Evolutionary conservation across 2,797 vertebrate genomes (phyloP).

Genomic region (Denticeps clupeoides): DNA sequence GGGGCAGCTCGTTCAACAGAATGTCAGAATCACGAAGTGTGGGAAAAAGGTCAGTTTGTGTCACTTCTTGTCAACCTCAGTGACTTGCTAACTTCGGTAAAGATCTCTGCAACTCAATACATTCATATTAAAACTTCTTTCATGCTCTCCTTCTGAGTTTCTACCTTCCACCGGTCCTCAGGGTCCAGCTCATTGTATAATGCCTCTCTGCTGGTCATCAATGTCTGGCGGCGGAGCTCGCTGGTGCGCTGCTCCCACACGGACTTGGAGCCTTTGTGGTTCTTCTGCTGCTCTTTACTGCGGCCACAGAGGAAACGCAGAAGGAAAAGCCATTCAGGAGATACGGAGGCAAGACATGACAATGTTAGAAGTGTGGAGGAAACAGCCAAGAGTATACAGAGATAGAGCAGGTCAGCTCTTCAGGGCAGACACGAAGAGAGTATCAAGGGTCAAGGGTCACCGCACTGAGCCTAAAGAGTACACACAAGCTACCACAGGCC

Average conservation of each 20-base stretch:
- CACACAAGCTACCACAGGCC: too few species aligned
- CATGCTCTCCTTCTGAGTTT: too few species aligned
- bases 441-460: too few species aligned
- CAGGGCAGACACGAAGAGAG: too few species aligned
- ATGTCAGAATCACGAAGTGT: too few species aligned
- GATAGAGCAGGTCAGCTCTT: too few species aligned
- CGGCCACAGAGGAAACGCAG: conserved; percentile 16
- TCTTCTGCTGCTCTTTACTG: conserved; percentile 89
- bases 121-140: background rate
- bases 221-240: conserved; percentile 83
- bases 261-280: conserved; percentile 74
- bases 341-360: conserved; percentile 1
- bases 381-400: conserved; percentile 5
- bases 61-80: background rate
- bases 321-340: conserved; percentile 7
- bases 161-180: conserved; percentile 82
- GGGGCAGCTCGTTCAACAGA: too few species aligned
- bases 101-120: background rate
- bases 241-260: conserved; percentile 92
- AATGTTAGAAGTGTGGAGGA: background rate
- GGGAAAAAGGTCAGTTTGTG: too few species aligned
- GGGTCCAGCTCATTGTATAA: conserved; percentile 83
- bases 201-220: conserved; percentile 83
- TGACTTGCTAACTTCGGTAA: background rate
- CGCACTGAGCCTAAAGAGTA: too few species aligned